phyloP scores from a whole-genome alignment of 2,888 invertebrate species.

The Drosophila peninsularis region DNA sequence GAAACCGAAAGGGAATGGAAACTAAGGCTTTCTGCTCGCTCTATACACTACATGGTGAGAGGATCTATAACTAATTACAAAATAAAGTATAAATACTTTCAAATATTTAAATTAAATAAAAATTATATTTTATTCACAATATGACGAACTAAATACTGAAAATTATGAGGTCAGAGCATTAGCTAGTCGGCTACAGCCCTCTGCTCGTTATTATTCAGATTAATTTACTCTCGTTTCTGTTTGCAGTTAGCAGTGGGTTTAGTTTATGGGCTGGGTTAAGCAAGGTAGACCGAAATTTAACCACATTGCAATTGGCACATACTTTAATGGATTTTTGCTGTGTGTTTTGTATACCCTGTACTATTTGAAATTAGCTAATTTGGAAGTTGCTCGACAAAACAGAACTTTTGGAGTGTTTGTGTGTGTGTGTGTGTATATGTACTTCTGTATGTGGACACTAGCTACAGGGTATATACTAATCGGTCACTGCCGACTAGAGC shows the following conservation, averaged over 20 bases:
- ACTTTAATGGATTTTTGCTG: conserved; percentile 20
- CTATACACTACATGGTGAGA: neutral
- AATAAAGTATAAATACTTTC: neutral
- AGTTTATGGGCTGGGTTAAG: conserved; percentile 5
- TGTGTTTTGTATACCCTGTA: conserved; percentile 4
- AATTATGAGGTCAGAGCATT: conserved; percentile 18
- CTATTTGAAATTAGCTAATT: too few species aligned
- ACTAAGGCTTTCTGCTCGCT: neutral
- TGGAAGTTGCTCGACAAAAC: too few species aligned
- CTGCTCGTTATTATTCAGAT: neutral
- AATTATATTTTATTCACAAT: neutral
- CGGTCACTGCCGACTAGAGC: neutral
- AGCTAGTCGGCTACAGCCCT: neutral
- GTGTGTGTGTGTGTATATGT: neutral
- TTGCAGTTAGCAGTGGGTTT: conserved; percentile 17
- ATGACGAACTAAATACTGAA: neutral
- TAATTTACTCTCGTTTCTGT: conserved; percentile 21
- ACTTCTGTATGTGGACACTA: neutral
- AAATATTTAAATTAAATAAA: neutral
- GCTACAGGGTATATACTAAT: neutral
- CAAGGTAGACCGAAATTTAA: conserved; percentile 25
- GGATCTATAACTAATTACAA: neutral
- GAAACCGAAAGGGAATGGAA: conserved; percentile 19
- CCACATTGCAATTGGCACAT: conserved; percentile 24
- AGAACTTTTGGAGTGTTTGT: too few species aligned